Base-by-base conservation (phyloP, 2,888 invertebrate genomes). In the Heliconius erato region DNA sequence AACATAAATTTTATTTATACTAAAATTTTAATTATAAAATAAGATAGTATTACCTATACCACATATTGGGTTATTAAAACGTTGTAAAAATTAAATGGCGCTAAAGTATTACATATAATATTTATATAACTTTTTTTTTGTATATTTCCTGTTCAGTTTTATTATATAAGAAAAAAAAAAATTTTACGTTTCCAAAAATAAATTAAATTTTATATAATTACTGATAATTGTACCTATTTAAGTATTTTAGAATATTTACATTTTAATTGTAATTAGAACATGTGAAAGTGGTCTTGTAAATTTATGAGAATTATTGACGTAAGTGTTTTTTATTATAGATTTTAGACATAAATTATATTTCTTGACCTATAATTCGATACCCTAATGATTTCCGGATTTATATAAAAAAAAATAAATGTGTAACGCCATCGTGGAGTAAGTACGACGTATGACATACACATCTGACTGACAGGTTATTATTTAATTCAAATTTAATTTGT, bases 251-350 rank as follows among this genome's bases (percentile, higher is more conserved):
- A 44, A 40, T 14, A 72, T 44, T 26, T 5, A 26, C 26, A 44
- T 44, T 44, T 44, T 72, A 26, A 44, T 40, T 44, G 7, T 40
- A 72, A 72, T 72, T 44, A 49, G 19, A 72, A 26, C 26, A 72
- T 26, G 49, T 72, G 72, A 72, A 72, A 72, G 72, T 72, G 26
- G 44, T 49, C 44, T 26, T 44, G 44, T 72, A 72, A 26, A 7
- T 44, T 72, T 72, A 44, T 44, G 72, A 71, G 40, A n/a, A 26
- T 71, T n/a, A 71, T 44, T 44, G 26, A 72, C 26, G 16, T 72
- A 44, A 72, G n/a, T 67, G 26, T 28, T 67, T 28, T 67, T 67
- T 71, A 71, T 71, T 71, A 71, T 4, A 71, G 69, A 71, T 71
- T 1, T 63, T 63, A 63, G 11, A 63, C 7, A 54, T 12, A 63